Evolutionary conservation across 2,888 invertebrate genomes (phyloP).

Genomic region (Priocnemis perturbator): DNA sequence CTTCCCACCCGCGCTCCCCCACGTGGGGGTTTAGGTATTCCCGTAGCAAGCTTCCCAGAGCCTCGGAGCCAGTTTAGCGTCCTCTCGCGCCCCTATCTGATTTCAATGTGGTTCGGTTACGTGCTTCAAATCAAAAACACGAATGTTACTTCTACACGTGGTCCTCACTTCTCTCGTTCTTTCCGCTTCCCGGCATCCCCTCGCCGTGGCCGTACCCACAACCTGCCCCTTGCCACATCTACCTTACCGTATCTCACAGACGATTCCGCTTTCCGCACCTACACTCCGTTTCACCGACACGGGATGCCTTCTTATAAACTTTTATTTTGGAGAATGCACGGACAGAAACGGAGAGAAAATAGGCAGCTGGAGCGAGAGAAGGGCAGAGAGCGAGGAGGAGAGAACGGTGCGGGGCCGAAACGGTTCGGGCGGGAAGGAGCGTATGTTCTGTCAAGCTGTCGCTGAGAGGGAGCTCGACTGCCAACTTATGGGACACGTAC

Average conservation of each 20-base stretch:
- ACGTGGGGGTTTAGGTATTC: constrained; percentile 58
- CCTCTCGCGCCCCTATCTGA: constrained; percentile 66
- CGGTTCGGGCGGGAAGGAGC: constrained; percentile 61
- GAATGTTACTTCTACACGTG: constrained; percentile 67
- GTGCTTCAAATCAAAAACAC: constrained; percentile 73
- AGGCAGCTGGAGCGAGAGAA: constrained; percentile 14
- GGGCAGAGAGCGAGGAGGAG: constrained; percentile 13
- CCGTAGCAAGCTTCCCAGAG: constrained; percentile 59
- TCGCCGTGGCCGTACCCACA: constrained; percentile 24
- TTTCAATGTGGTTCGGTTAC: constrained; percentile 73
- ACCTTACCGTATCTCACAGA: constrained; percentile 22
- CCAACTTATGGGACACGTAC: constrained; percentile 74
- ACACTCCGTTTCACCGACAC: constrained; percentile 22
- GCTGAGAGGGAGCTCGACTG: constrained; percentile 70
- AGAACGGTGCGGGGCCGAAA: constrained; percentile 39
- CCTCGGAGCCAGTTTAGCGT: constrained; percentile 66
- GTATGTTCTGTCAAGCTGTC: constrained; percentile 74
- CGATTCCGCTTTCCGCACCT: constrained; percentile 37
- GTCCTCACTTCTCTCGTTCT: constrained; percentile 58
- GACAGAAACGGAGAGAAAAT: constrained; percentile 10
- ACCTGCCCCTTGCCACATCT: constrained; percentile 20
- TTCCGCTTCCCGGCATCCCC: constrained; percentile 3
- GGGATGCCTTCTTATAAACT: constrained; percentile 68
- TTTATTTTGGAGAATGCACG: constrained; percentile 60
- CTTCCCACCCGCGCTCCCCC: constrained; percentile 10